phyloP scores from a whole-genome alignment of 1,140 invertebrate genomes.

The Gerris buenoi region DNA sequence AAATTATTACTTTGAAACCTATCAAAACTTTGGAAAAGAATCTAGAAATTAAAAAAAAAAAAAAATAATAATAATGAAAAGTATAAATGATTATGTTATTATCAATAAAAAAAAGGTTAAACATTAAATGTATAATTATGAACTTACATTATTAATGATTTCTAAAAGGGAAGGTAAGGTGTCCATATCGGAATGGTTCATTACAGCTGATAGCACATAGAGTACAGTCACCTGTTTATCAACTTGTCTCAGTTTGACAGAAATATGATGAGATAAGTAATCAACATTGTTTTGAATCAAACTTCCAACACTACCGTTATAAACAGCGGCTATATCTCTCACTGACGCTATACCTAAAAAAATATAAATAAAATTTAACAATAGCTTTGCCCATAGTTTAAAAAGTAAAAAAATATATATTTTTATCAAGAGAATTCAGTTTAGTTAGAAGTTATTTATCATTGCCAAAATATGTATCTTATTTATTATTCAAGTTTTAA shows the following conservation, averaged over 20 bases:
- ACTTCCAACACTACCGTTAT: conserved; percentile 32
- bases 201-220: conserved; percentile 42
- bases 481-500: no score
- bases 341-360: conserved; percentile 38
- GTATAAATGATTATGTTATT: no score
- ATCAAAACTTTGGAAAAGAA: conserved; percentile 40
- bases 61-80: no score
- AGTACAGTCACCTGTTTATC: conserved; percentile 36
- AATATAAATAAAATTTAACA: no score
- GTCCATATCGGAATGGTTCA: conserved; percentile 42
- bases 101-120: no score
- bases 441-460: no score
- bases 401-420: no score
- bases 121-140: conserved; percentile 11
- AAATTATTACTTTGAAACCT: conserved; percentile 37
- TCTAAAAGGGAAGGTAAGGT: conserved; percentile 42
- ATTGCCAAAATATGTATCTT: no score
- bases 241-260: conserved; percentile 39
- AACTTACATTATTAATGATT: conserved; percentile 42
- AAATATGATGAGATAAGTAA: conserved; percentile 48
- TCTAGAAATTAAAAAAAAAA: no score
- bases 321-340: conserved; percentile 35
- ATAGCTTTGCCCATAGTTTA: no score
- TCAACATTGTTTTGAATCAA: conserved; percentile 44
- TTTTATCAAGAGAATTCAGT: no score